Base-by-base conservation (phyloP, 2,888 invertebrate species). In the Brenthis daphne region DNA sequence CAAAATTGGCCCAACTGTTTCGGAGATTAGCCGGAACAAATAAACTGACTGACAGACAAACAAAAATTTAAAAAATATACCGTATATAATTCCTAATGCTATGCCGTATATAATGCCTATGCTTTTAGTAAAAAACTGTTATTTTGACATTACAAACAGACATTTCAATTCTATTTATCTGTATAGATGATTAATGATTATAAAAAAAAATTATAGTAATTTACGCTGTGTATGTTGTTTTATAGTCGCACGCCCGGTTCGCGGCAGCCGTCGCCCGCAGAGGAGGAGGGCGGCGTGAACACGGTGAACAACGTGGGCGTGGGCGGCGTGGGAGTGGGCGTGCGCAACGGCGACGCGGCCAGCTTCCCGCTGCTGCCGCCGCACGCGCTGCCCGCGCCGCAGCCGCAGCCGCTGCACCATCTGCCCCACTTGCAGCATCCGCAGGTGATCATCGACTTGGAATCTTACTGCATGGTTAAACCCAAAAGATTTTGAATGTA, bases 241-340 rank as follows among this genome's bases (percentile, higher is more conserved):
- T 67, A 48, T 92, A 97, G 97, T 87, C 97, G 97, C 80, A 97
- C 97, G 75, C 97, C 97, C 54, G 97, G 97, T 65, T 98, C 98
- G 81, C 95, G 98, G 80, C 98, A 98, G 89, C 97, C 97, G 73
- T 98, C 98, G 56, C 98, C 98, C 63, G 97, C 97, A 16, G 98
- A 98, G 88, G 97, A 97, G 80, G 97, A 97, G 80, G 92, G 89
- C 71, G 85, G 94, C 37, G 71, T 80, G 77, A 65, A 81, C 66
- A 91, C 90, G 37, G 66, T 69, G 70, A 85, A 94, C 89, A 85
- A 85, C 80, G 80, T 88, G 83, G 90, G 88, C 74, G 87, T 84
- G 74, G 83, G 82, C 75, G 86, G 94, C 48, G 76, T 82, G 77
- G 75, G 80, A 47, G 92, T 89, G 65, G 93, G 67, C 43, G 65